Base-by-base conservation (phyloP, 2,797 vertebrate species). In the Epinephelus awoara region DNA sequence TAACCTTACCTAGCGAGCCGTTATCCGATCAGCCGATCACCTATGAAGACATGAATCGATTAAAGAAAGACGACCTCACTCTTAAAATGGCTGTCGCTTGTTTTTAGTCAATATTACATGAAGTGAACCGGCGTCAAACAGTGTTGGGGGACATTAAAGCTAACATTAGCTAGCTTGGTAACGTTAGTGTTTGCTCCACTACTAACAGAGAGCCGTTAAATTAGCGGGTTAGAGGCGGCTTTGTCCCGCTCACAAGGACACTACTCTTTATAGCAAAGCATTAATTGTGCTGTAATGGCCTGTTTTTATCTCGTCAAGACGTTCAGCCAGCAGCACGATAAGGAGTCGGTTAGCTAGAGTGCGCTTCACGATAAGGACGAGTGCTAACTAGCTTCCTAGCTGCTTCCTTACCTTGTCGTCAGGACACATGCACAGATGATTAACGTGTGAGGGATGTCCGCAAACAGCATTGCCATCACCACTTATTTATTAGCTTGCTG, bases 341-440 rank as follows among this genome's bases (percentile, higher is more conserved):
- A 91, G 84, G 73, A 34, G 63, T 25, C 51, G 14, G 55, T 42
- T 69, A 71, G 59, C 82, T 44, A 57, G 47, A 38, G 66, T 89
- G 90, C 34, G 70, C 40, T 63, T 46, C 5, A 44, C 66, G 92
- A 94, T 94, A 93, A 94, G 85, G 51, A 77, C 19, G 46, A 14
- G 52, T 3, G 75, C 68, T 90, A 88, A 77, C 63, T 79, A 81
- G 77, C 77, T 56, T 14, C 63, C 62, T 54, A 52, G 44, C 58
- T 64, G 44, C 74, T 34, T 44, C 7, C 2, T 2, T 19, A 34
- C 50, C 21, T 44, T 76, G 66, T 49, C 55, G 47, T 2, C 19
- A 8, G 42, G 52, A 64, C 25, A 27, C 42, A 54, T 18, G 40
- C 46, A 29, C 52, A 61, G 29, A 55, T 46, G 21, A 29, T 13